A percentile compares a stretch with the other conserved stretches of the same genome.
phyloP scores from a whole-genome alignment of 2,888 invertebrate genomes.

The Brachynemurus nebulosus region DNA sequence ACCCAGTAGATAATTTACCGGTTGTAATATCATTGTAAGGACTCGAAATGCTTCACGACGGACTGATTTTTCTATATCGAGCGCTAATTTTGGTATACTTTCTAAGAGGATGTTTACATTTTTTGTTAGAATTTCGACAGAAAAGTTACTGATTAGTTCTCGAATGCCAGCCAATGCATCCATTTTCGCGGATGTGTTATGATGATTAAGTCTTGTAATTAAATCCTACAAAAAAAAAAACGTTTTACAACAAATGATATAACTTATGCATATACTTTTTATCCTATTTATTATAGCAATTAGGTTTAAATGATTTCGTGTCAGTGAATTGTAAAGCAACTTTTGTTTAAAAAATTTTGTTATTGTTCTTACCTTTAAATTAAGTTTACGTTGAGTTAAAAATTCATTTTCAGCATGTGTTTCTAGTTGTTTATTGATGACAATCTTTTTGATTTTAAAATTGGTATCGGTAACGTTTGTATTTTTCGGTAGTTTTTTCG shows the following conservation, averaged over 20 bases:
- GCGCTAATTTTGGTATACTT: slow-evolving; percentile 49
- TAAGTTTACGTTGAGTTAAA: slow-evolving; percentile 54
- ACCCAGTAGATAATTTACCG: slow-evolving; percentile 23
- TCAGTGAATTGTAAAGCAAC: too few relatives aligned
- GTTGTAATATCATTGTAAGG: slow-evolving; percentile 31
- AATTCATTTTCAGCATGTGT: slow-evolving; percentile 40
- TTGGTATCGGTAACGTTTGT: slow-evolving; percentile 79
- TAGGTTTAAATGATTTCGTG: neutral
- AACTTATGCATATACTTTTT: slow-evolving; percentile 5
- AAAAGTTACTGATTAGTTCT: slow-evolving; percentile 37
- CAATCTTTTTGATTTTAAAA: slow-evolving; percentile 79
- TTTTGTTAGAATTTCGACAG: slow-evolving; percentile 34
- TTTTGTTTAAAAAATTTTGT: too few relatives aligned
- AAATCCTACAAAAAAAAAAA: slow-evolving; percentile 42
- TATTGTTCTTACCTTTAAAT: slow-evolving; percentile 42
- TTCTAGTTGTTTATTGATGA: slow-evolving; percentile 59
- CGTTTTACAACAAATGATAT: slow-evolving; percentile 3
- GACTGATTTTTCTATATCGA: slow-evolving; percentile 56
- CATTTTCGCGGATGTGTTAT: slow-evolving; percentile 52
- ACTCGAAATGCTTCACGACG: slow-evolving; percentile 43
- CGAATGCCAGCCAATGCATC: slow-evolving; percentile 48
- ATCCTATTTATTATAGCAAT: neutral
- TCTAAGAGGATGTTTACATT: slow-evolving; percentile 55
- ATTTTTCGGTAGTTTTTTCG: slow-evolving; percentile 69
- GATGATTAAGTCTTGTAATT: slow-evolving; percentile 55